Percentiles rank a stretch among this genome's conserved stretches.
Evolutionary conservation across 2,113 vertebrate genomes (phyloP).

Genomic region (Columba janthina): DNA sequence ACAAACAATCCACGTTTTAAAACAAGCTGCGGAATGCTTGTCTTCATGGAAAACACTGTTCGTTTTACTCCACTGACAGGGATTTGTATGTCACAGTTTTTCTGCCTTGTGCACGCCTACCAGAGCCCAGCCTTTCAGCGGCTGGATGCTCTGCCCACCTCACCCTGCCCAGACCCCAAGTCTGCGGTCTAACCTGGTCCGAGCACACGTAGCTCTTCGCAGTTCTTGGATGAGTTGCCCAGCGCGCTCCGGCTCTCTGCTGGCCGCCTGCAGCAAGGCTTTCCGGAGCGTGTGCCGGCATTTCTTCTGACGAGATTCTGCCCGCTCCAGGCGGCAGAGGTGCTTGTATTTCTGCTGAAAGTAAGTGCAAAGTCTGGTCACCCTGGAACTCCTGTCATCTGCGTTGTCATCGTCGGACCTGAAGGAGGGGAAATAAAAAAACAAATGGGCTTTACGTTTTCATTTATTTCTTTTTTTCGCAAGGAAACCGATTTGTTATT

Average conservation of each 20-base stretch:
- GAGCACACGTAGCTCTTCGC: conserved; percentile 73
- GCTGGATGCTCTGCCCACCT: not conserved
- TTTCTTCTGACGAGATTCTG: conserved; percentile 90
- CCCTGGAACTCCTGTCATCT: conserved; percentile 87
- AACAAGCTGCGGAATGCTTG: not conserved
- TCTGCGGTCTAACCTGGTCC: conserved; percentile 78
- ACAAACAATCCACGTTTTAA: not conserved
- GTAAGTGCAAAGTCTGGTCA: conserved; percentile 95
- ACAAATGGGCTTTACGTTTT: not conserved
- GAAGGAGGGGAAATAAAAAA: conserved; percentile 29
- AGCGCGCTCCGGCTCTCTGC: conserved; percentile 85
- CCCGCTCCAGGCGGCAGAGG: conserved; percentile 95
- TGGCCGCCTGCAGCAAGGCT: conserved; percentile 94
- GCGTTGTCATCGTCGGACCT: conserved; percentile 80
- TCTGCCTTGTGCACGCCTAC: not conserved
- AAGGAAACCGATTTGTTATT: not conserved
- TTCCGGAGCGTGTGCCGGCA: conserved; percentile 92
- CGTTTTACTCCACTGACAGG: not conserved
- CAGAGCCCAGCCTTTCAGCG: not conserved
- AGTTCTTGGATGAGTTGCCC: conserved; percentile 90
- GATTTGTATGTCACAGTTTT: not conserved
- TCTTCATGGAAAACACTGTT: not conserved
- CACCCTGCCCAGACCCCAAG: not conserved
- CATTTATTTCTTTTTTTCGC: not conserved
- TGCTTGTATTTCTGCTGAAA: conserved; percentile 98